These are phyloP conservation scores for Ecdyonurus torrentis DNA, from an alignment of 2,888 invertebrate species.

Conservation along the genomic window DNA sequence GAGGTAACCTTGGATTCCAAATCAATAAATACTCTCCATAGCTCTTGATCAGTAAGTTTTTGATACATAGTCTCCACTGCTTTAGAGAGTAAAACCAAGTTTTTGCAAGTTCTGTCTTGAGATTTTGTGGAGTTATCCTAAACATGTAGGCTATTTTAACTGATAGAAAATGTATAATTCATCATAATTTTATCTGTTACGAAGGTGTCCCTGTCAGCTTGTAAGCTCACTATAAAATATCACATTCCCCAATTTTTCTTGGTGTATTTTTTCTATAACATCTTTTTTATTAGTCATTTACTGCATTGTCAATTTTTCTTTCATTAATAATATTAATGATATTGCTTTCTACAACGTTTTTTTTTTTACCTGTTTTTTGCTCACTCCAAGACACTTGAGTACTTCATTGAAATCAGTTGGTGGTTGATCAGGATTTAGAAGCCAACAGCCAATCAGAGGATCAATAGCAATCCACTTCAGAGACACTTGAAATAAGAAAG, in stretches of 20 bases:
- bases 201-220: too few species aligned
- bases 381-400: slow-evolving; percentile 22
- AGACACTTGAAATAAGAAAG: slow-evolving; percentile 12
- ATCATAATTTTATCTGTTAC: too few species aligned
- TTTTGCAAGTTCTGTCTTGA: not conserved
- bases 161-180: too few species aligned
- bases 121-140: too few species aligned
- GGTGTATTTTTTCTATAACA: too few species aligned
- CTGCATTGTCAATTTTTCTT: too few species aligned
- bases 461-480: slow-evolving; percentile 18
- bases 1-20: slow-evolving; percentile 32
- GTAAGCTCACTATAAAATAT: too few species aligned
- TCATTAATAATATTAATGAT: too few species aligned
- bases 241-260: too few species aligned
- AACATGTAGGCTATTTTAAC: too few species aligned
- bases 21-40: slow-evolving; percentile 29
- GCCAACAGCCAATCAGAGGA: slow-evolving; percentile 27
- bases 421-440: slow-evolving; percentile 29
- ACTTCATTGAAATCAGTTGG: slow-evolving; percentile 26
- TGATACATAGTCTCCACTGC: slow-evolving; percentile 17
- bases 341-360: too few species aligned
- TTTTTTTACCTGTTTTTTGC: slow-evolving; percentile 14
- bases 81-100: slow-evolving; percentile 17
- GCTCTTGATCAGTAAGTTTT: slow-evolving; percentile 20
- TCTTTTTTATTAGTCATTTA: too few species aligned